phyloP scores from a whole-genome alignment of 2,113 vertebrate genomes.

The Benitochromis conjunctus region DNA sequence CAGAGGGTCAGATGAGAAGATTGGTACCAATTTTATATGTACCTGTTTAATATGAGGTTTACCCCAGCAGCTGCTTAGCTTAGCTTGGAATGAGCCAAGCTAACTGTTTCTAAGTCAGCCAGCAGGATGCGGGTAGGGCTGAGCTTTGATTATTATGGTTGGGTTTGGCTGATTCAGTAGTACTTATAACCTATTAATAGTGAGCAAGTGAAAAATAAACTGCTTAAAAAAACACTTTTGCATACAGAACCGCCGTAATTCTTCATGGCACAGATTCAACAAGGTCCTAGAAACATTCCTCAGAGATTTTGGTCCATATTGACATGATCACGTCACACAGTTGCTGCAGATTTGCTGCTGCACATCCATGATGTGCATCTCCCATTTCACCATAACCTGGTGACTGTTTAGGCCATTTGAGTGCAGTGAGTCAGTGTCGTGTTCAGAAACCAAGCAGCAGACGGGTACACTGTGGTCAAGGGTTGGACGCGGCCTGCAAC shows the following conservation, averaged over 20 bases:
- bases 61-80: not conserved
- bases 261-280: not conserved
- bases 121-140: not conserved
- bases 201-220: not conserved
- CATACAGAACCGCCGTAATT: not conserved
- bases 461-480: not conserved
- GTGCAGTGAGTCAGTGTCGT: too few relatives aligned
- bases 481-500: not conserved
- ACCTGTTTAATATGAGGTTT: not conserved
- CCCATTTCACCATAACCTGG: not conserved
- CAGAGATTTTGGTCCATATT: not conserved
- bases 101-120: not conserved
- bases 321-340: not conserved
- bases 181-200: not conserved
- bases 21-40: not conserved
- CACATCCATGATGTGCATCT: not conserved
- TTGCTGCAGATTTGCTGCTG: not conserved
- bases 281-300: not conserved
- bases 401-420: not conserved
- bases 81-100: not conserved
- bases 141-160: not conserved
- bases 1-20: not conserved
- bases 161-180: not conserved
- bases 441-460: not conserved
- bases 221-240: not conserved